Base-by-base conservation (phyloP, 2,797 vertebrate genomes). In the Argya squamiceps region DNA sequence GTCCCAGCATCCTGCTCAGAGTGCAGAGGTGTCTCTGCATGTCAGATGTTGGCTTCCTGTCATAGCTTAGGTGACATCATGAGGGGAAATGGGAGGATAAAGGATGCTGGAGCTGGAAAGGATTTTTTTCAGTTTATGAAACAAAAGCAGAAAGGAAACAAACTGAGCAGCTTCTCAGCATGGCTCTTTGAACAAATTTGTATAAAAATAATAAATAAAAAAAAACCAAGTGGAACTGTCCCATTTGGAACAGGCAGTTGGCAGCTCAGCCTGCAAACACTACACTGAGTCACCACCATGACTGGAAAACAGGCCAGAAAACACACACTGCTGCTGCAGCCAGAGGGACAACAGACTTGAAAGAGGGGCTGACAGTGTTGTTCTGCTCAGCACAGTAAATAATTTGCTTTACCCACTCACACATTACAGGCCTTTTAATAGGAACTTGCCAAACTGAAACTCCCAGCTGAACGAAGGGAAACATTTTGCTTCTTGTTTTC, bases 101-200 rank as follows among this genome's bases (percentile, higher is more conserved):
- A 96, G 91, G 91, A 94, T 94, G 82, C 96, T 96, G 89, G 56
- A 92, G 91, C 89, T 95, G 85, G 85, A 94, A 96, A 90, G 77
- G 74, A 82, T 77, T 95, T 96, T 96, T 96, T 96, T 92, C 88
- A 89, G 70, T 95, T 96, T 95, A 89, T 76, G 89, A 95, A 96
- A 97, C 96, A 96, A 96, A 96, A 96, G 96, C 92, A 82, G 88
- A 97, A 93, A 94, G 94, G 95, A 96, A 97, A 90, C 92, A 96
- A 96, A 96, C 77, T 94, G 58, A 93, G 63, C 70, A 90, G 90
- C 80, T 96, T 95, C 95, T 94, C 88, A 95, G 91, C 93, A 87
- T 84, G 96, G 85, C 49, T 94, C 89, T 92, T 91, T 87, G 95
- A 95, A 93, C 63, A 95, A 93, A 70, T 84, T 84, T 50, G 70